Base-by-base conservation (phyloP, 1,140 invertebrate genomes). In the Leptonema lineaticorne region DNA sequence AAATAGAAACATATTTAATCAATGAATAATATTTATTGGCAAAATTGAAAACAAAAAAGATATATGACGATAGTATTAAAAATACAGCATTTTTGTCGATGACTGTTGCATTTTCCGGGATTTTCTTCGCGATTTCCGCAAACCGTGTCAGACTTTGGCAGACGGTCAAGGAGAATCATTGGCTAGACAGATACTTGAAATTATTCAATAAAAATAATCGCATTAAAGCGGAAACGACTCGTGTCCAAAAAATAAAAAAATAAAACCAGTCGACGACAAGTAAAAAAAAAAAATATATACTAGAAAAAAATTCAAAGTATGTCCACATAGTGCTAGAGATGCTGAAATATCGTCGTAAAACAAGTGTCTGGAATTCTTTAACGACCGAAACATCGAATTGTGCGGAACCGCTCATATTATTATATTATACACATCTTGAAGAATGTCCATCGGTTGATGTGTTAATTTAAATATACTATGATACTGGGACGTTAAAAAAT, bases 91-190 rank as follows among this genome's bases (percentile, higher is more conserved):
- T 14, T 6, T 45, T 45, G 37, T n/a, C 37, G 37, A 45, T 26
- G 11, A 14, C 37, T 9, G 37, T 11, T 16, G 9, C 37, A 16
- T 41, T 53, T 53, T 53, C 50, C 50, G 50, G 50, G 20, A 53
- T 53, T 53, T 53, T 53, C 50, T n/a, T 18, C 50, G 50, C 18
- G 20, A n/a, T 53, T 53, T 53, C 50, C 50, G 50, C 18, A 24
- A 41, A 16, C 37, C 2, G n/a, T 14, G 16, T 41, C 37, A 11
- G 37, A 24, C 50, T 53, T 41, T 53, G 50, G 50, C 50, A 14
- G 14, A n/a, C 20, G 50, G 20, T 53, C 50, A 53, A 53, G 50
- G 37, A 41, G 37, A 41, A 41, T 41, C 37, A 33, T 41, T 16
- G 37, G 37, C 37, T 41, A 41, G 37, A 41, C 37, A 9, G 37